Evolutionary conservation across 2,113 vertebrate species (phyloP).

Genomic region (Dolichallabes microphthalmus): DNA sequence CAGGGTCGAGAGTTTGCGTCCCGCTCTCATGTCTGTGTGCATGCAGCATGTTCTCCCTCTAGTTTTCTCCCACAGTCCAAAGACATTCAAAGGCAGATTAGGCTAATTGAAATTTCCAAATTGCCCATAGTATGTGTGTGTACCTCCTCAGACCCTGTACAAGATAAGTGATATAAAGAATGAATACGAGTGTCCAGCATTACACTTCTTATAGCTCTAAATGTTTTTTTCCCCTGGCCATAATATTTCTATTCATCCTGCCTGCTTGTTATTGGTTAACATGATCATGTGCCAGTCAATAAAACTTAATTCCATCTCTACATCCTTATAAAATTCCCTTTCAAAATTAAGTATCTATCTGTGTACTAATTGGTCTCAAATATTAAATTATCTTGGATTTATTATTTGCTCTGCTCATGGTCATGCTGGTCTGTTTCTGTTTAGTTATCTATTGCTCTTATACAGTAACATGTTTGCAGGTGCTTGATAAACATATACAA

Average conservation of each 20-base stretch:
- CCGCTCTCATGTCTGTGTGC: too few relatives aligned
- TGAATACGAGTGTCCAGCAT: background rate
- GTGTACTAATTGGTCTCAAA: background rate
- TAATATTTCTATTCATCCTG: background rate
- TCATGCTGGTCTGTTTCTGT: background rate
- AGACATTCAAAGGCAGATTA: too few relatives aligned
- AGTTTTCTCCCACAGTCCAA: too few relatives aligned
- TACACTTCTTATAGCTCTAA: background rate
- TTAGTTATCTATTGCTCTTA: background rate
- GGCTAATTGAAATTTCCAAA: too few relatives aligned
- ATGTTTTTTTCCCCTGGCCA: background rate
- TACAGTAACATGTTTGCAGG: background rate
- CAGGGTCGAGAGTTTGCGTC: too few relatives aligned
- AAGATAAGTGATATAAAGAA: too few relatives aligned
- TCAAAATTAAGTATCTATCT: background rate
- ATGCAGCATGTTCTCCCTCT: too few relatives aligned
- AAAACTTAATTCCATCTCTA: background rate
- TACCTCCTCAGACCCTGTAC: too few relatives aligned
- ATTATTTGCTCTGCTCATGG: background rate
- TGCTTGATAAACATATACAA: background rate
- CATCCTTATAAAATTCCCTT: background rate
- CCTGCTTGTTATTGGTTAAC: background rate
- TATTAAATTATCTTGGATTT: background rate
- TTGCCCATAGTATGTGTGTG: too few relatives aligned
- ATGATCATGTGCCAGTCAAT: background rate